Evolutionary conservation across 2,888 invertebrate species (phyloP), one percentile per base, ranked within the genome.

Genomic region (Heliconius cydno): DNA sequence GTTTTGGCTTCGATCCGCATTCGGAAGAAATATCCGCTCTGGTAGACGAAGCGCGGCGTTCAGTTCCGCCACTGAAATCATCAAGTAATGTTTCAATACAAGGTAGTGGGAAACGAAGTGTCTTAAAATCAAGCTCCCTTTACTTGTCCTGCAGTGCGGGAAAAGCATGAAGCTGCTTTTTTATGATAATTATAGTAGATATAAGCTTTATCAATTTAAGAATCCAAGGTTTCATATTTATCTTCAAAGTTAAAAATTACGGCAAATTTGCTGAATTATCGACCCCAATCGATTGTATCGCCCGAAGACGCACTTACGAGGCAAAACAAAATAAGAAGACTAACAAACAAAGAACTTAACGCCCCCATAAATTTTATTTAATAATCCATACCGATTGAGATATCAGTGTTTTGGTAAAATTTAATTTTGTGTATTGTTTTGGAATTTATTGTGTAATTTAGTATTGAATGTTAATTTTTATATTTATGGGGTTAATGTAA

Each of bases 341-440:
- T 87, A 88, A 86, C 89, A 90, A 89, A 90, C 89, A 90, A 86
- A 86, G 87, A 88, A 89, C 81, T 87, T 90, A 89, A 89, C 87
- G 85, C 83, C 86, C 85, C 85, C 89, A 87, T 92, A 91, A 90
- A 91, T 91, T 87, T 83, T 81, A 87, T 76, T 86, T 86, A 88
- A 90, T 89, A 89, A 89, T 88, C 86, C 87, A 86, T 85, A 85
- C 85, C 88, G 88, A 92, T 92, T 92, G 91, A 92, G 92, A 90
- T 91, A 92, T 92, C 90, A 89, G 85, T 81, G 85, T 85, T 87
- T 89, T 87, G 82, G 85, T 83, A 60, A 73, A 15, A 73, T 73
- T 60, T 34, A 4, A n/a, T n/a, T 60, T 34, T 41, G 60, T 41
- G 15, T 70, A 70, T 22, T 68, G n/a, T 68, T 38, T 68, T 68